Conservation (phyloP, 2,113 vertebrate genomes). For the Arenaria interpres region DNA sequence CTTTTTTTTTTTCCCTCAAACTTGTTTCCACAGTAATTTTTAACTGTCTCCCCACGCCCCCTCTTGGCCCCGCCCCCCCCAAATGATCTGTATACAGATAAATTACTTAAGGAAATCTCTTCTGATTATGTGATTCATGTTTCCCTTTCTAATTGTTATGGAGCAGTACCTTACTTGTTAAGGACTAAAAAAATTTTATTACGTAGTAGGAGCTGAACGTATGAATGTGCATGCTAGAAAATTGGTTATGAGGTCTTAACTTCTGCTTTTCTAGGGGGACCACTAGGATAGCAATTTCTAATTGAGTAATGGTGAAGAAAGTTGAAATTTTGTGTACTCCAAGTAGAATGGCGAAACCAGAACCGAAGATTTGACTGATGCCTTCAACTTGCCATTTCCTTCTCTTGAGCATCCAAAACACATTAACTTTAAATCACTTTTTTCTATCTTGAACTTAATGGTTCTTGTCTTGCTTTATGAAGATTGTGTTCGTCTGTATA, state of each 20-base stretch:
- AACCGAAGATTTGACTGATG: background rate
- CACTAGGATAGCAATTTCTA: background rate
- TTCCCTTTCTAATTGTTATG: background rate
- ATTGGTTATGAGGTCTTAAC: background rate
- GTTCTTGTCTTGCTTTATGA: background rate
- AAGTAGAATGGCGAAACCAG: background rate
- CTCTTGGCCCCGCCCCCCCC: too few species aligned
- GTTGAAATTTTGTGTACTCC: background rate
- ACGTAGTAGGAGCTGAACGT: background rate
- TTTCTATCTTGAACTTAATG: background rate
- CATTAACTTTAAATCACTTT: background rate
- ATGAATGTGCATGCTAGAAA: background rate
- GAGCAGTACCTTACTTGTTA: background rate
- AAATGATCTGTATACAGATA: background rate
- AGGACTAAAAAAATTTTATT: background rate
- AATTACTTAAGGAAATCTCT: background rate
- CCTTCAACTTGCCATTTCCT: background rate
- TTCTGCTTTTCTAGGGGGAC: background rate
- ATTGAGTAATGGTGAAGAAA: background rate
- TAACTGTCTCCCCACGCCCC: background rate
- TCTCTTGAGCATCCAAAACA: background rate
- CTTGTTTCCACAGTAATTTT: background rate
- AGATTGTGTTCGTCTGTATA: background rate
- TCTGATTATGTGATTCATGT: background rate
- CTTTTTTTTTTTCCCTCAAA: background rate